Evolutionary conservation across 2,113 vertebrate genomes (phyloP).

Genomic region (Carettochelys insculpta): DNA sequence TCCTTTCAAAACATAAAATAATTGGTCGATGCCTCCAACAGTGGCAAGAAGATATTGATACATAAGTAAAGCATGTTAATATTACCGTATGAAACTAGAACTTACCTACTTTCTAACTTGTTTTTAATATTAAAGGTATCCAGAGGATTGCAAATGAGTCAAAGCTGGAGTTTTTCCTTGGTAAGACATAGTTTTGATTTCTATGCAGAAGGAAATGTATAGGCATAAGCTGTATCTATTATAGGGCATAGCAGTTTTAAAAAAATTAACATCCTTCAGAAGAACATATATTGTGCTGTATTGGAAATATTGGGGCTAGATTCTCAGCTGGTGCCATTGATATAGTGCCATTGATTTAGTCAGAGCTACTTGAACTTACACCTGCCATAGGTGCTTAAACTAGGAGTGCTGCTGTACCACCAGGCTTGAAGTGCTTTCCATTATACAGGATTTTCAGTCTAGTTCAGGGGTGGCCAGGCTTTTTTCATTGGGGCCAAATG

Average conservation of each 20-base stretch:
- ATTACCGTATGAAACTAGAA: not conserved
- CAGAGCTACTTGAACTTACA: not conserved
- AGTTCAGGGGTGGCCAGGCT: too few relatives aligned
- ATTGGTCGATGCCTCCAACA: not conserved
- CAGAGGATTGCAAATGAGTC: constrained; percentile 77
- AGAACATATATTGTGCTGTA: fast-evolving
- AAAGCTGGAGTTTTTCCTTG: constrained; percentile 83
- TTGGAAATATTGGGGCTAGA: not conserved
- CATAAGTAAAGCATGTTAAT: not conserved
- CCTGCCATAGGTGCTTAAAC: too few relatives aligned
- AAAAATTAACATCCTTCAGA: fast-evolving
- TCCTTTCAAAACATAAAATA: not conserved
- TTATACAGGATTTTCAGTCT: too few relatives aligned
- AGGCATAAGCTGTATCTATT: not conserved
- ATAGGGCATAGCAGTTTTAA: not conserved
- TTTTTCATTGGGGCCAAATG: too few relatives aligned
- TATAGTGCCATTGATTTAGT: not conserved
- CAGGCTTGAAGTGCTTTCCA: too few relatives aligned
- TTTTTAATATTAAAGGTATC: constrained; percentile 70
- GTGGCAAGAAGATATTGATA: not conserved
- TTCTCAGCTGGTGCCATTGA: not conserved
- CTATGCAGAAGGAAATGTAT: not conserved
- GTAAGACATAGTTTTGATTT: constrained; percentile 71
- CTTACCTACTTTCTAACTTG: constrained; percentile 26
- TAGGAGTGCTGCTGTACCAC: too few relatives aligned